phyloP scores from a whole-genome alignment of 1,140 invertebrate species.

The Aphaenogaster floridana region DNA sequence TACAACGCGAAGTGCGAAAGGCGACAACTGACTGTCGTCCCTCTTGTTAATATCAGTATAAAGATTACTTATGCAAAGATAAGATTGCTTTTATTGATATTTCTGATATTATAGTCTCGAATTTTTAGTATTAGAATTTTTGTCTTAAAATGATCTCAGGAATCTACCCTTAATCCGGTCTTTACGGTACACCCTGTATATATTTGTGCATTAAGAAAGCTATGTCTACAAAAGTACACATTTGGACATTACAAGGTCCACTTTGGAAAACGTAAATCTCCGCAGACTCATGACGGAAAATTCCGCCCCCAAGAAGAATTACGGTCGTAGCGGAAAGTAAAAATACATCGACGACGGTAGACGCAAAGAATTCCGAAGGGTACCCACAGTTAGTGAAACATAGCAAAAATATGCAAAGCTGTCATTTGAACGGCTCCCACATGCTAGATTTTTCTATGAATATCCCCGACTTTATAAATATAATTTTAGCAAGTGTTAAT shows the following conservation, averaged over 20 bases:
- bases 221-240: background rate
- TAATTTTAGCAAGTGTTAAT: conserved; percentile 34
- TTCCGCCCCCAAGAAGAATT: conserved; percentile 31
- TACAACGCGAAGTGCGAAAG: too few relatives aligned
- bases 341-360: conserved; percentile 54
- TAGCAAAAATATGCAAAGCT: conserved; percentile 38
- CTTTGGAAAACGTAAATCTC: conserved; percentile 41
- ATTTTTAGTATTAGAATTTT: too few relatives aligned
- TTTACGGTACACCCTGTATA: too few relatives aligned
- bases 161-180: too few relatives aligned
- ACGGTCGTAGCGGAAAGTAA: conserved; percentile 42
- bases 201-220: background rate
- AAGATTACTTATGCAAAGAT: too few relatives aligned
- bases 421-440: conserved; percentile 39
- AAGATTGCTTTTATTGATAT: too few relatives aligned
- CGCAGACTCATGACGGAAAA: conserved; percentile 18
- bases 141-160: too few relatives aligned
- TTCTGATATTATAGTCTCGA: too few relatives aligned
- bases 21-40: too few relatives aligned
- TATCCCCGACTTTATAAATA: conserved; percentile 35
- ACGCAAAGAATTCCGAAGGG: conserved; percentile 38
- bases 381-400: conserved; percentile 43
- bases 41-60: too few relatives aligned
- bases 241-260: background rate
- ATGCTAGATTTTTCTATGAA: conserved; percentile 44